A percentile compares a stretch with the other conserved stretches of the same genome.
Evolutionary conservation across 2,888 invertebrate species (phyloP).

Genomic region (Nymphalis c-album): DNA sequence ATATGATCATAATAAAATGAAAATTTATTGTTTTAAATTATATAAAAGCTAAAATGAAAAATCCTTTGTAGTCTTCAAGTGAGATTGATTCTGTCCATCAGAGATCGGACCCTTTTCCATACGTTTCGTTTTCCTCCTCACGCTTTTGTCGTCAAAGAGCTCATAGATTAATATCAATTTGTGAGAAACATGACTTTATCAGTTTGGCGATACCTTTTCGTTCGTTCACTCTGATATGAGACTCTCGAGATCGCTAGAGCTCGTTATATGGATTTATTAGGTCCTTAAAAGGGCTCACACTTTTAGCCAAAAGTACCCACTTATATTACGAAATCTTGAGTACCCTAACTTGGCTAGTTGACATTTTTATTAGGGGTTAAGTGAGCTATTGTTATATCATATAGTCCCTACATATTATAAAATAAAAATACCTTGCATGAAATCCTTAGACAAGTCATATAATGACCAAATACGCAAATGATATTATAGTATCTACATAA

Average conservation of each 20-base stretch:
- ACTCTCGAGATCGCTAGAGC: conserved; percentile 23
- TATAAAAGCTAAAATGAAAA: too few species aligned
- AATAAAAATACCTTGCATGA: background rate
- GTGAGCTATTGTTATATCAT: background rate
- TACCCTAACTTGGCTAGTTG: conserved; percentile 5
- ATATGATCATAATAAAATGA: too few species aligned
- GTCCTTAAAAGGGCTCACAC: conserved; percentile 24
- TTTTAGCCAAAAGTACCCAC: conserved; percentile 17
- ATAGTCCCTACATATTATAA: background rate
- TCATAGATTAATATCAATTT: background rate
- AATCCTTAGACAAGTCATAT: too few species aligned
- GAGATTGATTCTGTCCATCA: too few species aligned
- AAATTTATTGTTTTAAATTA: too few species aligned
- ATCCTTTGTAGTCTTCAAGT: too few species aligned
- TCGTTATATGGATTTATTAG: conserved; percentile 35
- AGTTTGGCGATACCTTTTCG: conserved; percentile 10
- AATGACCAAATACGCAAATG: too few species aligned
- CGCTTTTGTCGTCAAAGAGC: background rate
- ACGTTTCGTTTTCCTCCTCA: too few species aligned
- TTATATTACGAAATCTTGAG: conserved; percentile 12
- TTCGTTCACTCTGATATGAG: conserved; percentile 18
- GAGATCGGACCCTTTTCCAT: too few species aligned
- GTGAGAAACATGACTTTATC: conserved; percentile 6
- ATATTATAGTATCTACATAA: too few species aligned
- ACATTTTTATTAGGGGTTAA: conserved; percentile 3